Base-by-base conservation (phyloP, 1,140 invertebrate species). In the Phocides pigmalion region DNA sequence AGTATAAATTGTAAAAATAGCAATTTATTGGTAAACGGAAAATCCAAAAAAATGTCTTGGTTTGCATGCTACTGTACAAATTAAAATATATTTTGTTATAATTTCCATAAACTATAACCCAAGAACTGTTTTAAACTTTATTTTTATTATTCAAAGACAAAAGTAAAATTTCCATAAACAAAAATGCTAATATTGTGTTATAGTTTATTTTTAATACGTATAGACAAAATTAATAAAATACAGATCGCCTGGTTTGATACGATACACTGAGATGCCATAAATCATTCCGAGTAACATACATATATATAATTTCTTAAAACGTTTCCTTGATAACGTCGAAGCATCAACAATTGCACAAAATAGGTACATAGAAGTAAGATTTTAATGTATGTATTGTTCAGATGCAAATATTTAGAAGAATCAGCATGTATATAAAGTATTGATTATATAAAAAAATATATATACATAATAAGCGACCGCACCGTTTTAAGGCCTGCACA, bases 321-420 rank as follows among this genome's bases (percentile, higher is more conserved):
- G 20, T 22, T 32, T 32, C 28, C 28, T 11, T 42, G 66, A 70
- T 65, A 66, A 62, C 28, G 49, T 46, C 39, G 42, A 69, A 70
- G 75, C 80, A 81, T 71, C 58, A 80, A 83, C 82, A 90, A 83
- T 90, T 88, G 84, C 87, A 90, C 84, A 81, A 76, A 77, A 80
- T 80, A 83, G 70, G 71, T 76, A 66, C 62, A 64, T 85, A 85
- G 78, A 51, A 50, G 53, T 90, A 88, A 88, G 85, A 82, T 88
- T 88, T 87, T 87, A 88, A 84, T 84, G 84, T 81, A 81, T 81
- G 82, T 90, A 87, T 90, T 90, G 87, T 90, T 90, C 87, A 90
- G 87, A 90, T 90, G 87, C 84, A 88, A 86, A 90, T 90, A 88
- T 90, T 90, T 90, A 87, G 87, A 87, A 90, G 84, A 83, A 88